Evolutionary conservation across 1,140 invertebrate genomes (phyloP), one percentile per base, ranked within the genome.

Genomic region (Phymastichus coffea): DNA sequence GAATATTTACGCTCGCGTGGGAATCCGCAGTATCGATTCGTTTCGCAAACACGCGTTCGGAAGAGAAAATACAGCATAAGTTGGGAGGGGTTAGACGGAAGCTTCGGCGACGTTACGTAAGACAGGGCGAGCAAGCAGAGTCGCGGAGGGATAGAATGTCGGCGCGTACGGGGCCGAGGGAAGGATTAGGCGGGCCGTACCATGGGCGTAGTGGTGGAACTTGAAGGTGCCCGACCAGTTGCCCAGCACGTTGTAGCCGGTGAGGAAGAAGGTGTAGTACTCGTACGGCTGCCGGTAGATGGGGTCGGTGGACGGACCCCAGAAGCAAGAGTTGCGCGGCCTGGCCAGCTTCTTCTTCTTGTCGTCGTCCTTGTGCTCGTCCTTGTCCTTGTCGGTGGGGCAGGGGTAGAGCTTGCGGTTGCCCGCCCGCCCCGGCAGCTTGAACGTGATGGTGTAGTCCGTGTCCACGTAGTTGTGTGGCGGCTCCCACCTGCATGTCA

Each of bases 401-500:
- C 79, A 81, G 0, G 66, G 66, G 55, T 55, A 70, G 14, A 63
- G 28, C 40, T 66, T 74, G 47, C 71, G 70, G 60, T 75, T 66
- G 26, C 75, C 73, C 26, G 69, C 66, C 28, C 77, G 66, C 25
- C 75, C 67, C 19, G 78, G 72, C 44, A 84, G 66, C 51, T 74
- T 71, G 57, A 82, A 87, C 23, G 74, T 76, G n/a, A 88, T 63
- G 3, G 70, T 74, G 65, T 85, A 87, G 20, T 73, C 79, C 9
- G 86, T 86, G 48, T 70, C 66, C 4, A 86, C 77, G 59, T 72
- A 79, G 67, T 83, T 83, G 1, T 76, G 63, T 2, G 79, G 76
- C 26, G 79, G 77, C 2, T 73, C 80, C 86, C 87, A 91, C 8
- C 81, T 78, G 65, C 88, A 91, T 2, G 77, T 85, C 25, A 90